Evolutionary conservation across 2,888 invertebrate genomes (phyloP).

Genomic region (Epistrophe grossulariae): DNA sequence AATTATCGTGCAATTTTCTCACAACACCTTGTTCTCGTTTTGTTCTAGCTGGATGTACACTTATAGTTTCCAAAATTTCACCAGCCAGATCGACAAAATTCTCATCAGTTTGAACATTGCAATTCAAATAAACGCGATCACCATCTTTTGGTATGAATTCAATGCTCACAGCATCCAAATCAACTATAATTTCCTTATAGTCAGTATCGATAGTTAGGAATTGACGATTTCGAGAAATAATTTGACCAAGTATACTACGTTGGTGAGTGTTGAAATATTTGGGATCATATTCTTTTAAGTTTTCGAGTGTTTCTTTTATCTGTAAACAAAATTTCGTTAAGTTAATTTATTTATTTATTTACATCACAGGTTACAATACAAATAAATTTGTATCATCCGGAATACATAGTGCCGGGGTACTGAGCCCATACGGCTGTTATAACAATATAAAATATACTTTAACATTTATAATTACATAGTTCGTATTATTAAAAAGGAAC

Average conservation of each 20-base stretch:
- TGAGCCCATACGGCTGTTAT: too few relatives aligned
- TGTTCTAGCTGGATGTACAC: constrained; percentile 87
- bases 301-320: constrained; percentile 77
- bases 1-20: constrained; percentile 82
- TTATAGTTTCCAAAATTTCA: constrained; percentile 86
- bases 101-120: constrained; percentile 87
- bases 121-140: constrained; percentile 88
- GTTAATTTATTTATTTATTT: too few relatives aligned
- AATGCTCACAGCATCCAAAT: constrained; percentile 86
- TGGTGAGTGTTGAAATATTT: constrained; percentile 80
- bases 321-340: constrained; percentile 65
- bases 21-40: constrained; percentile 84
- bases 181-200: constrained; percentile 85
- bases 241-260: constrained; percentile 79
- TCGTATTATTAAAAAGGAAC: too few relatives aligned
- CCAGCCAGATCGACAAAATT: constrained; percentile 84
- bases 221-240: constrained; percentile 77
- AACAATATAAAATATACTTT: too few relatives aligned
- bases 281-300: constrained; percentile 76
- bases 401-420: too few relatives aligned
- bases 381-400: too few relatives aligned
- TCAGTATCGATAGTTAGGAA: constrained; percentile 84
- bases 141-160: constrained; percentile 89
- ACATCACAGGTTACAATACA: too few relatives aligned
- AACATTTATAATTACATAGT: too few relatives aligned